phyloP scores from a whole-genome alignment of 2,113 vertebrate genomes.

The Eublepharis macularius region DNA sequence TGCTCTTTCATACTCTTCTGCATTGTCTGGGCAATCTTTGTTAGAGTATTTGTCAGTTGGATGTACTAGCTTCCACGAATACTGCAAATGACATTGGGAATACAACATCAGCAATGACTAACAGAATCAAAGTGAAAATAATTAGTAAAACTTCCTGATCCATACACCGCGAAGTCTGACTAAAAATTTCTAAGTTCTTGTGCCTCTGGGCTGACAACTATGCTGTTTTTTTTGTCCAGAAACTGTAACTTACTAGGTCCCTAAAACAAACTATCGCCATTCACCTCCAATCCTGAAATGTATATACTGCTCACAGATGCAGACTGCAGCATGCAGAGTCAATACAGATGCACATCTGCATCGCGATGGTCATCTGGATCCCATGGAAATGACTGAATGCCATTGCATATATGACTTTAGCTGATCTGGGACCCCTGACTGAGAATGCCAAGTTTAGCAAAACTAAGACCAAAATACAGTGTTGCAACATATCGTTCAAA shows the following conservation, averaged over 20 bases:
- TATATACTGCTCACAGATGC: background rate
- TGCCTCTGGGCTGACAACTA: background rate
- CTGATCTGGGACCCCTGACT: background rate
- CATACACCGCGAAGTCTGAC: background rate
- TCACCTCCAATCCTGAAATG: no score
- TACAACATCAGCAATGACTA: background rate
- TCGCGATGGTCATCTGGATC: background rate
- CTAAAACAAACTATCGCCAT: background rate
- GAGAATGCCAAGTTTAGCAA: background rate
- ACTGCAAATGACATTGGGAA: conserved; percentile 64
- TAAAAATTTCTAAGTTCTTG: background rate
- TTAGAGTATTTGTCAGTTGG: conserved; percentile 92
- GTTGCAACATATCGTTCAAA: background rate
- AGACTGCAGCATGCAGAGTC: background rate
- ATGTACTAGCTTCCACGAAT: conserved; percentile 90
- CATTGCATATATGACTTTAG: background rate
- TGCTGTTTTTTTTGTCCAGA: background rate
- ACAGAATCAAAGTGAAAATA: background rate
- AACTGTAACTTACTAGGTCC: background rate
- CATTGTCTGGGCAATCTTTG: conserved; percentile 90
- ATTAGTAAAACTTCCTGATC: background rate
- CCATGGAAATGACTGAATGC: background rate
- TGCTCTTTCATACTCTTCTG: conserved; percentile 88
- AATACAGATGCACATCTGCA: background rate
- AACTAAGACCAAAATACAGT: background rate